A percentile compares a stretch with the other conserved stretches of the same genome.
Conservation (phyloP, 1,140 invertebrate species). For the Pentalonia nigronervosa region DNA sequence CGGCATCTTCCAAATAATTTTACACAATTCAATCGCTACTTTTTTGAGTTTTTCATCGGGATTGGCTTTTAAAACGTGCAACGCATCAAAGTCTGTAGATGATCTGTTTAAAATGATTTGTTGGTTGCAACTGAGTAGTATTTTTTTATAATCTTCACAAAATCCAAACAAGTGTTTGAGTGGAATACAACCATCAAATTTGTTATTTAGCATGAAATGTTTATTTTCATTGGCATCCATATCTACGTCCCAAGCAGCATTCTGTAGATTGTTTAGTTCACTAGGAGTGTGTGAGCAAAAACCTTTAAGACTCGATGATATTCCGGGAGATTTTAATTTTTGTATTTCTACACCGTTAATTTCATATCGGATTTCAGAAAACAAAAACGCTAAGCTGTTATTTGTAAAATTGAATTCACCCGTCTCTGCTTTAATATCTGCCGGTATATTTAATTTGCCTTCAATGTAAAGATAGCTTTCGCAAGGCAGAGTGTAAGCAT, state of each 20-base stretch:
- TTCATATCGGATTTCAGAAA: conserved; percentile 66
- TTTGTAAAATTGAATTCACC: neutral
- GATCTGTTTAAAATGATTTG: conserved; percentile 65
- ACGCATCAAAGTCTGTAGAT: conserved; percentile 60
- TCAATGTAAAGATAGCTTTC: conserved; percentile 58
- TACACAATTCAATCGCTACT: too few relatives aligned
- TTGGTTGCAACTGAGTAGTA: conserved; percentile 62
- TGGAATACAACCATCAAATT: conserved; percentile 64
- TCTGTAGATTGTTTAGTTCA: conserved; percentile 60
- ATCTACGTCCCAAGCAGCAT: conserved; percentile 62
- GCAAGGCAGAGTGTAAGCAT: neutral
- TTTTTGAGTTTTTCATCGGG: too few relatives aligned
- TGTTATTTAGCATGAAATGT: too few relatives aligned
- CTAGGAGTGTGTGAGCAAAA: conserved; percentile 61
- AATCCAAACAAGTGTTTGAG: conserved; percentile 64
- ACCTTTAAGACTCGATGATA: conserved; percentile 64
- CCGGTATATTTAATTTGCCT: neutral
- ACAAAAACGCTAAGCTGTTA: conserved; percentile 62
- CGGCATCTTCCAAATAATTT: too few relatives aligned
- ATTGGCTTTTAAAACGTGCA: conserved; percentile 51
- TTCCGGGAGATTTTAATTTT: conserved; percentile 63
- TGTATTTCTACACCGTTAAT: conserved; percentile 65
- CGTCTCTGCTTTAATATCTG: neutral
- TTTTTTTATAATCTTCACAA: conserved; percentile 64
- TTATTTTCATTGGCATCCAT: too few relatives aligned